Conservation (phyloP, 2,113 vertebrate genomes). For the Loxodonta africana region DNA sequence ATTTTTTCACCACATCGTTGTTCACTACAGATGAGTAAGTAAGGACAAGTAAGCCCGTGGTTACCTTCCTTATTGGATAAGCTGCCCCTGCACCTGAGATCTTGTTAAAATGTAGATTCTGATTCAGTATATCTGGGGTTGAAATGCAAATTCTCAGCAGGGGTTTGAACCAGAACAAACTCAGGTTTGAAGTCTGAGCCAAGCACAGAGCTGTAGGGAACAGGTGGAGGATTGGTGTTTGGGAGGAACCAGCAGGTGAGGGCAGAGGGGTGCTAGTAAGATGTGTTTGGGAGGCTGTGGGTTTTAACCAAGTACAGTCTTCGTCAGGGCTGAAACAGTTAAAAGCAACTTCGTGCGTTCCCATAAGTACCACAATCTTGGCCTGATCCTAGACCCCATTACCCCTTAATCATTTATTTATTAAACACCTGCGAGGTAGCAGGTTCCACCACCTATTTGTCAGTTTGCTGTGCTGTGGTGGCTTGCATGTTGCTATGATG, state of each 20-base stretch:
- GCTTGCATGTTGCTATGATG: neutral
- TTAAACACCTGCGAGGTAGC: neutral
- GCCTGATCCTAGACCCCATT: neutral
- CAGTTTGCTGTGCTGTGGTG: no score
- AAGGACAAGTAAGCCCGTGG: no score
- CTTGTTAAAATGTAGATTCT: no score
- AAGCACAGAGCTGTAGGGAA: neutral
- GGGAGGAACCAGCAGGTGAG: neutral
- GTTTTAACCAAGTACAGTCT: neutral
- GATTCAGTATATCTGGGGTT: no score
- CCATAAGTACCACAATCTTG: accelerated
- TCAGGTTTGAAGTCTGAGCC: no score
- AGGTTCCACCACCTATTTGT: neutral
- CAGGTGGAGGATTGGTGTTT: accelerated
- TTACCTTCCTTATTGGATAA: no score
- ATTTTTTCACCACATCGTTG: no score
- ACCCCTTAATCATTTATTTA: neutral
- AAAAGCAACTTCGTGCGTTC: neutral
- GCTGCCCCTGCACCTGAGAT: no score
- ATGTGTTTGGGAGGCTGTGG: neutral
- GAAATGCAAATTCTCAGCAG: no score
- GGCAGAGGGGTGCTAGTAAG: neutral
- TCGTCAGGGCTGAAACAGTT: constrained; percentile 1
- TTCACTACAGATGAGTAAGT: no score
- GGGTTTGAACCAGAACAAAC: no score